Conservation (phyloP, 2,113 vertebrate species). For the Heteronetta atricapilla region DNA sequence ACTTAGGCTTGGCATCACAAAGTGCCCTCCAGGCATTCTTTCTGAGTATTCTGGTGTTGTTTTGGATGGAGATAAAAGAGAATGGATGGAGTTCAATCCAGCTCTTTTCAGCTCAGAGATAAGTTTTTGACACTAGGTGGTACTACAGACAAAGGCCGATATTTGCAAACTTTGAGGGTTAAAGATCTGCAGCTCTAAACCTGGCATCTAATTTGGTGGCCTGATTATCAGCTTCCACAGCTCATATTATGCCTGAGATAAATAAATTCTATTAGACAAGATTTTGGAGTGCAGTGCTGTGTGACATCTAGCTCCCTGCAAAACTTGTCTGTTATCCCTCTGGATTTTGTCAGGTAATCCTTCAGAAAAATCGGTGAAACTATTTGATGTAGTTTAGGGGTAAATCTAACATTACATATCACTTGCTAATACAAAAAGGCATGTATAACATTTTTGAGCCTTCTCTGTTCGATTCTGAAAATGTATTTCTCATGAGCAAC, state of each 20-base stretch:
- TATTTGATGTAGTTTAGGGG: not conserved
- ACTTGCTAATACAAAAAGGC: not conserved
- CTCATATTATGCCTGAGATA: not conserved
- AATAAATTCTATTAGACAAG: not conserved
- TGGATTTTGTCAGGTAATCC: not conserved
- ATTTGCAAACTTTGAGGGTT: not conserved
- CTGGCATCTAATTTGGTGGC: not conserved
- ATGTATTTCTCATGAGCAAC: not conserved
- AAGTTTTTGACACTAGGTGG: conserved; percentile 67
- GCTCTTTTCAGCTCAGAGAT: not conserved
- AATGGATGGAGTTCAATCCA: not conserved
- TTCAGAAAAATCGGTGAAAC: conserved; percentile 4
- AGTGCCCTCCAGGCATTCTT: not conserved
- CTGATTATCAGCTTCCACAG: not conserved
- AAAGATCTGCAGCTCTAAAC: not conserved
- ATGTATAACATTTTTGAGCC: not conserved
- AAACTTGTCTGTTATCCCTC: not conserved
- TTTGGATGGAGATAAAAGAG: not conserved
- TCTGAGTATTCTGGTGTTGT: not conserved
- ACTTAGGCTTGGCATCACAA: accelerated
- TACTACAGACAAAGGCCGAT: conserved; percentile 66
- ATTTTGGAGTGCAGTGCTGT: not conserved
- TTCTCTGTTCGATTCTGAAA: conserved; percentile 4
- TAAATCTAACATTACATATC: not conserved
- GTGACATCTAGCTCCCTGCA: not conserved